Evolutionary conservation across 2,113 vertebrate genomes (phyloP).

Genomic region (Cyanistes caeruleus): DNA sequence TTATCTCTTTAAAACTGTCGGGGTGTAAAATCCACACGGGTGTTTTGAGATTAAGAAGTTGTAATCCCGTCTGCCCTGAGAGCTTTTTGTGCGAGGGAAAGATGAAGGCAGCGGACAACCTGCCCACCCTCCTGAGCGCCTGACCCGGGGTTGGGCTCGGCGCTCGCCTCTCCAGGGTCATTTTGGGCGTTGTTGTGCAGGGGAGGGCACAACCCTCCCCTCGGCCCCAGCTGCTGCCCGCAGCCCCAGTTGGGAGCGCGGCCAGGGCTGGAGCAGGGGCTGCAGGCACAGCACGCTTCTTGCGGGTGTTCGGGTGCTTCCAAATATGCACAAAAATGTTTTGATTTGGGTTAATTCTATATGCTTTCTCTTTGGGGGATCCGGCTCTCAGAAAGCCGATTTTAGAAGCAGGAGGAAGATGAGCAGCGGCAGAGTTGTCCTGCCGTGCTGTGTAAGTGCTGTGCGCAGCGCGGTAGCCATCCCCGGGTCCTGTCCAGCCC

Average conservation of each 20-base stretch:
- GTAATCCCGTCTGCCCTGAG: no score
- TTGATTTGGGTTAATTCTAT: fast-evolving
- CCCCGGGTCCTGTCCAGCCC: neutral
- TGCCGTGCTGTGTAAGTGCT: fast-evolving
- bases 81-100: no score
- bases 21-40: neutral
- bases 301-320: no score
- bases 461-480: fast-evolving
- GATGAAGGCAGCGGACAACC: neutral
- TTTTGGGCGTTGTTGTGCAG: fast-evolving
- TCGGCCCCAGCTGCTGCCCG: neutral
- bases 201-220: no score
- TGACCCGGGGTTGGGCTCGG: fast-evolving
- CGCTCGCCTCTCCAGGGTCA: fast-evolving
- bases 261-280: neutral
- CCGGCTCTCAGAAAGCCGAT: neutral
- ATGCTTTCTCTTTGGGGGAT: neutral
- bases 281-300: neutral
- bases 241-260: neutral
- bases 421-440: fast-evolving
- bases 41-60: neutral
- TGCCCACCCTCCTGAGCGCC: fast-evolving
- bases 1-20: neutral
- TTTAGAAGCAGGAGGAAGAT: fast-evolving
- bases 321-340: fast-evolving